Evolutionary conservation across 2,113 vertebrate genomes (phyloP), one percentile per base, ranked within the genome.

Genomic region (Chitala chitala): DNA sequence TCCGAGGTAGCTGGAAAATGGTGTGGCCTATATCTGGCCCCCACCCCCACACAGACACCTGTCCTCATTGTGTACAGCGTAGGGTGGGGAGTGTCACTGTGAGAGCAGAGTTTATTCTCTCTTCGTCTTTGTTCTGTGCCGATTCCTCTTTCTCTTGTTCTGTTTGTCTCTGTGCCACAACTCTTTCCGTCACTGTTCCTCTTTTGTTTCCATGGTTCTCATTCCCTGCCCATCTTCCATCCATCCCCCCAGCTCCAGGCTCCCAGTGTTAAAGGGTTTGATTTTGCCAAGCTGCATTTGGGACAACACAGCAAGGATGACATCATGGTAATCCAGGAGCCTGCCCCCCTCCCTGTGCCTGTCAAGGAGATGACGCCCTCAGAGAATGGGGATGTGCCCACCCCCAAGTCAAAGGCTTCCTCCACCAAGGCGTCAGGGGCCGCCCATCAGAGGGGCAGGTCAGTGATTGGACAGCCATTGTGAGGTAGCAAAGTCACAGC

Each of bases 221-320:
- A 6, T 9, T 13, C 65, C 22, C 13, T n/a, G 22, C 20, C 36
- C n/a, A 54, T 22, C 26, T 20, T 40, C 38, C 22, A 12, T 76
- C 74, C 59, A 78, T 82, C 81, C 65, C 75, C 80, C 17, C 77
- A 98, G 96, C 89, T 99, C 76, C 96, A 99, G 89, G 94, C 93
- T 36, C 95, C 96, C 42, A 98, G 92, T 0, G 96, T 99, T 69
- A 99, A 99, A 86, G 96, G 96, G 65, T 99, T 99, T 72, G 96
- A 99, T 83, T 99, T 99, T 74, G 96, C 96, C 13, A 99, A 99
- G 85, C 95, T 98, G 51, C 96, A 99, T 82, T 90, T 99, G 73
- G 96, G 96, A 3, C 96, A 99, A 81, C 95, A 97, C 87, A 96
- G 91, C 77, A 99, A 98, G 79, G 96, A 98, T 2, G 93, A 97